These are phyloP conservation scores for Diplolepis rosae DNA, from an alignment of 2,888 invertebrate genomes.

Conservation along the genomic window DNA sequence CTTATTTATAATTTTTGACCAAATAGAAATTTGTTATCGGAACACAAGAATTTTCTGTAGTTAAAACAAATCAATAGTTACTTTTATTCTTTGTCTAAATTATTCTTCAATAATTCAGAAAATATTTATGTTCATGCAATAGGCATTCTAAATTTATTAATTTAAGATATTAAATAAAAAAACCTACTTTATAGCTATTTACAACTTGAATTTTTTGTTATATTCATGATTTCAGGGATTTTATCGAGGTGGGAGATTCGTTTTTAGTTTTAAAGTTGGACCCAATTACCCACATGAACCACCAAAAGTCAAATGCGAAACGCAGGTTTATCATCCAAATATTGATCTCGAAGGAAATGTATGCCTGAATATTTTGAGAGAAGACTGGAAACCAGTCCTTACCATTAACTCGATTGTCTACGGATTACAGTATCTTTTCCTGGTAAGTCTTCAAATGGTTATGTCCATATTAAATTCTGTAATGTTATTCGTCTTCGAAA, in stretches of 20 bases:
- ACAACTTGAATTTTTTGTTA: background rate
- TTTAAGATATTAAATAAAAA: no score
- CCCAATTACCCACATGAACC: constrained; percentile 99
- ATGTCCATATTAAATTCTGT: background rate
- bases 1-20: no score
- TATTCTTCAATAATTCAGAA: no score
- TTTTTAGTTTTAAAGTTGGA: constrained; percentile 98
- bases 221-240: constrained; percentile 80
- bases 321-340: constrained; percentile 98
- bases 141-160: no score
- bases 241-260: constrained; percentile 94
- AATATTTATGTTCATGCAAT: no score
- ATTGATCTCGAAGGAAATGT: constrained; percentile 99
- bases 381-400: constrained; percentile 99
- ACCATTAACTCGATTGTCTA: constrained; percentile 98
- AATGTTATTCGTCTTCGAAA: no score
- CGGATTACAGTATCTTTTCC: constrained; percentile 96
- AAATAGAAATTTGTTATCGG: no score
- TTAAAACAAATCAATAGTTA: background rate
- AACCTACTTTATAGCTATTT: background rate
- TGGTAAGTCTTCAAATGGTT: no score
- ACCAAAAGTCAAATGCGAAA: constrained; percentile 98
- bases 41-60: background rate
- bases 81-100: background rate
- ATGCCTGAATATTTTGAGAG: constrained; percentile 96